Percentiles rank a stretch among this genome's conserved stretches.
Conservation (phyloP, 1,140 invertebrate genomes). For the Coelopa frigida region DNA sequence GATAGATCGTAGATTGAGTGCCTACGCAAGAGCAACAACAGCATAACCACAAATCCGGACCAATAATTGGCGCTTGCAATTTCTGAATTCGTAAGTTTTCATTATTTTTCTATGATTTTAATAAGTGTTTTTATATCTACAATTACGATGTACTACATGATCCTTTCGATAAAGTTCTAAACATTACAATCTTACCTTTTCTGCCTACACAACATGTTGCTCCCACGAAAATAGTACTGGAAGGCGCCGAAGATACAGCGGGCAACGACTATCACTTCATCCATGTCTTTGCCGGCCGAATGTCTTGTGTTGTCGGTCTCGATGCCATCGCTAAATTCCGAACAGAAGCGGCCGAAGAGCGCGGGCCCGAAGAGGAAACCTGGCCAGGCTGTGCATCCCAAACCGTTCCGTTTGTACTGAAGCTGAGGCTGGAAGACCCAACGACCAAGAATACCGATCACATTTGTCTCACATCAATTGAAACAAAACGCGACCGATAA, state of each 20-base stretch:
- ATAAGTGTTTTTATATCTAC: too few relatives aligned
- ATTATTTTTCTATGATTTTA: too few relatives aligned
- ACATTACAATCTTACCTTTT: too few relatives aligned
- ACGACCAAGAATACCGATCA: neutral
- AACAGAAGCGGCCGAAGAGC: slow-evolving; percentile 38
- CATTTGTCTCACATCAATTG: neutral
- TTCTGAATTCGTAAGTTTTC: too few relatives aligned
- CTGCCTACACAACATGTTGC: too few relatives aligned
- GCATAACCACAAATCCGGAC: too few relatives aligned
- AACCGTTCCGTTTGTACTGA: slow-evolving; percentile 42
- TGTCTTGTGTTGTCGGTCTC: slow-evolving; percentile 42
- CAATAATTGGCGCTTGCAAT: too few relatives aligned
- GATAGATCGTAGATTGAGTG: too few relatives aligned
- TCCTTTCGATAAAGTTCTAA: too few relatives aligned
- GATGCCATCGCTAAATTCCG: slow-evolving; percentile 40
- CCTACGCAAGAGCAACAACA: too few relatives aligned
- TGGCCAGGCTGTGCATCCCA: slow-evolving; percentile 37
- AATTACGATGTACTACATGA: too few relatives aligned
- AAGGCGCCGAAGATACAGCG: slow-evolving; percentile 40
- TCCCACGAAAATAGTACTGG: slow-evolving; percentile 39
- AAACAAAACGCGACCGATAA: neutral
- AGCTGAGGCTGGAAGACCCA: neutral
- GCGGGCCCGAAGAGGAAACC: slow-evolving; percentile 39
- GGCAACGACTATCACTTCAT: slow-evolving; percentile 40
- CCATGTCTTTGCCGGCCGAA: slow-evolving; percentile 43